Conservation (phyloP, 2,113 vertebrate species). For the Aldabrachelys gigantea region DNA sequence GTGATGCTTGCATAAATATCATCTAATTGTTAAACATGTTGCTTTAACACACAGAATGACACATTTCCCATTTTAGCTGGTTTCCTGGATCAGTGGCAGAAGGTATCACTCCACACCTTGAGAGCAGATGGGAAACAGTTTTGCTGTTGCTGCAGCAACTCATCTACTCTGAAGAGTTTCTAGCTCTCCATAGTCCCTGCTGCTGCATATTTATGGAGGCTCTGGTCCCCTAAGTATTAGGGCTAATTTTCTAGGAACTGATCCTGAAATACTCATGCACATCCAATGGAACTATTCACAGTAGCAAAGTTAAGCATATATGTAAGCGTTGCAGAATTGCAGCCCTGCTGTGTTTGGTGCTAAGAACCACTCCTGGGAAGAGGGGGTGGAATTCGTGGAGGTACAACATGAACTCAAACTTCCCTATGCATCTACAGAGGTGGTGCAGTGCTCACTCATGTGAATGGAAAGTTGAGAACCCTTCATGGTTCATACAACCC, state of each 20-base stretch:
- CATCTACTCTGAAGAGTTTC: too few species aligned
- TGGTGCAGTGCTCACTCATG: conserved; percentile 31
- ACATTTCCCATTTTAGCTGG: not conserved
- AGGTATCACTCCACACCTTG: not conserved
- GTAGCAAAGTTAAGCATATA: not conserved
- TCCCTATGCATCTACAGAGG: conserved; percentile 49
- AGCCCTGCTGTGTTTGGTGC: conserved; percentile 1
- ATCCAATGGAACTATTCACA: not conserved
- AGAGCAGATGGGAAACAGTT: not conserved
- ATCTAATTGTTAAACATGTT: not conserved
- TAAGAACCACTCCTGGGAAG: conserved; percentile 22
- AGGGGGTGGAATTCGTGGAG: not conserved
- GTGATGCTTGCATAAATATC: not conserved
- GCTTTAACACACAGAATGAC: not conserved
- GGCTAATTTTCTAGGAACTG: not conserved
- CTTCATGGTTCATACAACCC: conserved; percentile 23
- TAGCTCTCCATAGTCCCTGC: too few species aligned
- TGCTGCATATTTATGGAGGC: too few species aligned
- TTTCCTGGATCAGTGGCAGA: not conserved
- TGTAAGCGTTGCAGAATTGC: not conserved
- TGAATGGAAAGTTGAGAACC: conserved; percentile 53
- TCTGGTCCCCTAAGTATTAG: not conserved
- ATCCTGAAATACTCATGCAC: not conserved
- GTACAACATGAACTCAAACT: conserved; percentile 8
- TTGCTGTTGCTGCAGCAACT: not conserved